Base-by-base conservation (phyloP, 2,888 invertebrate species). In the Acheta domesticus region DNA sequence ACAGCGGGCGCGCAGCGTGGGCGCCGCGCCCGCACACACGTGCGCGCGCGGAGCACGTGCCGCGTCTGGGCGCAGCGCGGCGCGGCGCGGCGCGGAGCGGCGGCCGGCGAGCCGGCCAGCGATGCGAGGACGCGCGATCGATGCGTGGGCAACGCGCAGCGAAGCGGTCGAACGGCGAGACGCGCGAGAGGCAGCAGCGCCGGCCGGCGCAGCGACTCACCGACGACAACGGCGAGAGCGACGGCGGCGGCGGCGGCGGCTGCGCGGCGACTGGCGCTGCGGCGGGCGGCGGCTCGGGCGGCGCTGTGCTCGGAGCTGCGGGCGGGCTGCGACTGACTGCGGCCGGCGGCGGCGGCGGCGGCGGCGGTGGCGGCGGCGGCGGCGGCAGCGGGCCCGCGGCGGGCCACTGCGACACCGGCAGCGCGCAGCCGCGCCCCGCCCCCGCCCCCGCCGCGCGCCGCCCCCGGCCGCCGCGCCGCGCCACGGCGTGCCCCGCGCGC, bases 321-420 rank as follows among this genome's bases (percentile, higher is more conserved):
- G 62, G 62, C 62, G 62, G 62, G 62, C 62, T 62, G 62, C 62
- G 62, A 62, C 62, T 62, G 62, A 62, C 62, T 62, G 62, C 62
- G 62, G 62, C 62, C 62, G 62, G 14, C 62, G 62, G 62, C 62
- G 62, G 62, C 62, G n/a, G n/a, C 62, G 23, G 23, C 3, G 23
- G 23, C 23, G 23, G 23, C 23, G 23, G 23, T 23, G 62, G 62
- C 62, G 62, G 62, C 62, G 19, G 62, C 62, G 62, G 62, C 62
- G n/a, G 62, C 62, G 62, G 62, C 62, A n/a, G 8, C 62, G 62
- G 62, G 62, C 62, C 62, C 62, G 62, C 62, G 62, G 62, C 62
- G 62, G 62, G 62, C 62, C 62, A 62, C 62, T 62, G 62, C 62
- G 62, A 62, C 62, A 62, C 62, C 62, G 62, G 62, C 62, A 62